Evolutionary conservation across 2,888 invertebrate species (phyloP).

Genomic region (Aspidiotus destructor): DNA sequence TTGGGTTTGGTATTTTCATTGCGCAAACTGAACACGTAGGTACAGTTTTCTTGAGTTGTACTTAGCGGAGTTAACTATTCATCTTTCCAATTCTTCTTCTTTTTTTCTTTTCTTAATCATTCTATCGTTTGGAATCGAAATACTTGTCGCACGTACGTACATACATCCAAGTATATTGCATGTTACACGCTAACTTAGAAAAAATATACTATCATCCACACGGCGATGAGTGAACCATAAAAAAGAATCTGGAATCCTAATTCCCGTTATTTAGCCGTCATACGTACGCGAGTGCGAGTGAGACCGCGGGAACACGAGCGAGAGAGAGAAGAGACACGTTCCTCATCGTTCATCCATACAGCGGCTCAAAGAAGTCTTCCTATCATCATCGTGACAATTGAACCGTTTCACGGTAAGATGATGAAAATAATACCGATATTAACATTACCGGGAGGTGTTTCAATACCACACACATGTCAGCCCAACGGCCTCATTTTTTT

Average conservation of each 20-base stretch:
- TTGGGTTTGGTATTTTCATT: too few relatives aligned
- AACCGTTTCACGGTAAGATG: constrained; percentile 32
- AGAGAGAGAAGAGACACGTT: constrained; percentile 8
- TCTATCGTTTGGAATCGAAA: too few relatives aligned
- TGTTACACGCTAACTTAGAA: background rate
- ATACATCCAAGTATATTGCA: background rate
- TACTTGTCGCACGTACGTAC: too few relatives aligned
- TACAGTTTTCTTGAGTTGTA: too few relatives aligned
- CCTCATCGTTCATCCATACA: background rate
- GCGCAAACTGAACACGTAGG: too few relatives aligned
- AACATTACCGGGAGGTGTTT: constrained; percentile 32
- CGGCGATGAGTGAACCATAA: constrained; percentile 17
- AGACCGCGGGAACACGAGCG: background rate
- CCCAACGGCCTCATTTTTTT: constrained; percentile 29
- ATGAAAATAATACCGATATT: constrained; percentile 31
- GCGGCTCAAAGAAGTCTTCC: background rate
- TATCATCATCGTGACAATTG: constrained; percentile 23
- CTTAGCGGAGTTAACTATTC: too few relatives aligned
- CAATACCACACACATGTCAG: constrained; percentile 30
- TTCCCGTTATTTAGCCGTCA: constrained; percentile 32
- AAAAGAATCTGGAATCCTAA: constrained; percentile 31
- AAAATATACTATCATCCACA: background rate
- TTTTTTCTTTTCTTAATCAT: too few relatives aligned
- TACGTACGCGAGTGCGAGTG: constrained; percentile 2
- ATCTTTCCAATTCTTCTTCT: too few relatives aligned